Percentiles rank a stretch among this genome's conserved stretches.
Evolutionary conservation across 2,888 invertebrate genomes (phyloP).

Genomic region (Drosophila nr. perissopoda): DNA sequence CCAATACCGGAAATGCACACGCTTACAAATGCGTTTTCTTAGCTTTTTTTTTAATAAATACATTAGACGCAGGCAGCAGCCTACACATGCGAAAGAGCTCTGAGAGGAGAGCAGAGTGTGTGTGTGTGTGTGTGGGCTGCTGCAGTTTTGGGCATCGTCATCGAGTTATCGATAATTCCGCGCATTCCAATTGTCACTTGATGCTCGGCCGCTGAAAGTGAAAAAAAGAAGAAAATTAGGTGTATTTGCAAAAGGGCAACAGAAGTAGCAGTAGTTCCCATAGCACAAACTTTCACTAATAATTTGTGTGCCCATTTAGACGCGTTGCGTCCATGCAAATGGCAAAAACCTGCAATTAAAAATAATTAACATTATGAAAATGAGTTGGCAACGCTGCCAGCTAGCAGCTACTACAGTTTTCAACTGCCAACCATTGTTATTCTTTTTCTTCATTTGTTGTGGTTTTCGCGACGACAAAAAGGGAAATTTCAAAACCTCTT

Average conservation of each 20-base stretch:
- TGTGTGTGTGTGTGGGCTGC: constrained; percentile 21
- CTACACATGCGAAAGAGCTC: constrained; percentile 45
- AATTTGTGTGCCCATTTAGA: constrained; percentile 42
- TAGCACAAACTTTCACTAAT: constrained; percentile 64
- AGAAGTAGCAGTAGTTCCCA: constrained; percentile 5
- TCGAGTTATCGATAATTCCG: constrained; percentile 47
- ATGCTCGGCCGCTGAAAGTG: constrained; percentile 3
- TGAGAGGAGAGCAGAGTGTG: constrained; percentile 15
- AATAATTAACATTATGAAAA: constrained; percentile 78
- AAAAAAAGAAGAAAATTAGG: constrained; percentile 28
- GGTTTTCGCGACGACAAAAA: constrained; percentile 39
- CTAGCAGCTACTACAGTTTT: constrained; percentile 18
- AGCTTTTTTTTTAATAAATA: constrained; percentile 34
- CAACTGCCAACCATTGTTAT: constrained; percentile 59
- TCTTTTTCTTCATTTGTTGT: constrained; percentile 38
- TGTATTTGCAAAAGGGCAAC: constrained; percentile 41
- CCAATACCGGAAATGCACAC: constrained; percentile 61
- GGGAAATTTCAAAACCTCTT: constrained; percentile 70
- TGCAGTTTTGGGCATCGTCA: constrained; percentile 33
- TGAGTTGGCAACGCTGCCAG: constrained; percentile 54
- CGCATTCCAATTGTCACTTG: not conserved
- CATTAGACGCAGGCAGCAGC: constrained; percentile 46
- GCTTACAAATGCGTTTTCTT: constrained; percentile 43
- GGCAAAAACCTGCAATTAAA: constrained; percentile 73
- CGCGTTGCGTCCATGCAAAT: constrained; percentile 54